Evolutionary conservation across 2,797 vertebrate species (phyloP), one percentile per base, ranked within the genome.

Genomic region (Rhabdomys pumilio): DNA sequence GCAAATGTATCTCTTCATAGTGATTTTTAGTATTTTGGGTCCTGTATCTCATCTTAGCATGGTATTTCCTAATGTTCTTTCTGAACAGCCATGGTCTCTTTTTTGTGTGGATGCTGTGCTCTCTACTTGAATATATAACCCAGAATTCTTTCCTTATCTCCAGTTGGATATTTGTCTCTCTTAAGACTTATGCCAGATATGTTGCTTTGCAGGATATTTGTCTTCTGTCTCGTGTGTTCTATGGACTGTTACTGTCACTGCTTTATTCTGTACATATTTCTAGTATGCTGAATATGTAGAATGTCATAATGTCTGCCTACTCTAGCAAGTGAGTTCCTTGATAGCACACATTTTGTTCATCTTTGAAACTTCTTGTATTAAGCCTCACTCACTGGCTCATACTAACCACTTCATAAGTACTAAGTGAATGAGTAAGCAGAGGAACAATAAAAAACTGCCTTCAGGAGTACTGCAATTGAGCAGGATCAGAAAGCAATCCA

Each of bases 141-240:
- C 47, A 47, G 15, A 31, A 67, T 83, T 79, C 11, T 34, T 72
- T 85, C 34, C 41, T 38, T n/a, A 29, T 20, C n/a, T 93, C 76
- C 87, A 61, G 47, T 38, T 90, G 84, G 34, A 34, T 59, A n/a
- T 50, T 55, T 83, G 61, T 41, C n/a, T 10, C 11, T 53, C 57
- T 73, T 82, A 65, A 93, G 80, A 87, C 29, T 88, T 86, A 85
- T 53, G 38, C 50, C 47, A 80, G 80, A 20, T 12, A 29, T 12
- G 67, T 67, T 93, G 19, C 82, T 76, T 73, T 93, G 47, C 26
- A 72, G 87, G 67, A 91, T 73, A 7, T 47, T 96, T 80, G 29
- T 94, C 53, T 81, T 53, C 73, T 53, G 6, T 34, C 29, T 38
- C 24, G 1, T 84, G 19, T 94, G 20, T 7, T 20, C 89, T 90